Conservation (phyloP, 2,888 invertebrate species). For the Brachynemurus nebulosus region DNA sequence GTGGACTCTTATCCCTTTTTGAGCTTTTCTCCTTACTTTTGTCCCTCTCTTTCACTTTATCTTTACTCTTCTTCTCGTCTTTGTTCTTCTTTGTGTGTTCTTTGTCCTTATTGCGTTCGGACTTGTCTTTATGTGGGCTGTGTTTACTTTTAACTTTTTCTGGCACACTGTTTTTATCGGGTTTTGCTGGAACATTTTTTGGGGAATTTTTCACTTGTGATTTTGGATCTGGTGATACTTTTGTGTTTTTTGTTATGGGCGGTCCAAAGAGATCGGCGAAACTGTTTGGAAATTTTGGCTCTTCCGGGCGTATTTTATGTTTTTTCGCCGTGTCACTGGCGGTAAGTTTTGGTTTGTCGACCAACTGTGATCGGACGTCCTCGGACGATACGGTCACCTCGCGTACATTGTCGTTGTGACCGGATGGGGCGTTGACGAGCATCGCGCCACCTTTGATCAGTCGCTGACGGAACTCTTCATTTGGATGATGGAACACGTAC, state of each 20-base stretch:
- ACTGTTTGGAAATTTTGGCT: conserved; percentile 42
- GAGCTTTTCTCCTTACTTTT: conserved; percentile 35
- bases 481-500: conserved; percentile 70
- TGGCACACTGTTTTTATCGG: conserved; percentile 39
- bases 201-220: conserved; percentile 28
- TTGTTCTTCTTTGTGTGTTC: conserved; percentile 34
- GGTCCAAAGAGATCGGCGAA: conserved; percentile 74
- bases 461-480: conserved; percentile 79
- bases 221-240: conserved; percentile 52
- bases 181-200: conserved; percentile 36
- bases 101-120: conserved; percentile 29
- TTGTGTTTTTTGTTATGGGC: conserved; percentile 63
- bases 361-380: conserved; percentile 38
- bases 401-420: conserved; percentile 32
- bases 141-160: conserved; percentile 34
- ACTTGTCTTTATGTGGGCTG: conserved; percentile 40
- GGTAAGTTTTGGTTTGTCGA: conserved; percentile 57
- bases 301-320: conserved; percentile 29
- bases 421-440: conserved; percentile 20
- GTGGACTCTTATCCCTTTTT: conserved; percentile 33
- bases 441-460: conserved; percentile 76
- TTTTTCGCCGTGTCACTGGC: conserved; percentile 31
- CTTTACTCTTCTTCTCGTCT: conserved; percentile 33
- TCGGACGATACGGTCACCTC: conserved; percentile 39
- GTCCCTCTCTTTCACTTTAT: conserved; percentile 40